Evolutionary conservation across 2,888 invertebrate genomes (phyloP), one percentile per base, ranked within the genome.

Genomic region (Tanypteryx hageni): DNA sequence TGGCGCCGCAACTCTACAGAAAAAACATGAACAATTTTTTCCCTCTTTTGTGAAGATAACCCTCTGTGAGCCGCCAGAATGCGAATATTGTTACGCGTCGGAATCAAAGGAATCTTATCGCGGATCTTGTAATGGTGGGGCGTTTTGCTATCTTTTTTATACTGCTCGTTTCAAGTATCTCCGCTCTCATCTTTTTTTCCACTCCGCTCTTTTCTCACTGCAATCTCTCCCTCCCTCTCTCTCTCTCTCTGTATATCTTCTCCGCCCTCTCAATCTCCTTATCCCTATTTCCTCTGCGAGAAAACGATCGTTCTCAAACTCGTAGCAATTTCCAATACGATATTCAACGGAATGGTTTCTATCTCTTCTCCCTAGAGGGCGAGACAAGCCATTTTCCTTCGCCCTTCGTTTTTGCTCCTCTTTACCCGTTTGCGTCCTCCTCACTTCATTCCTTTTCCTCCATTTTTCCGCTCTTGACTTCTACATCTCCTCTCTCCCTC

Each of bases 321-420:
- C 18, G 18, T 64, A n/a, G 61, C 44, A 61, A 44, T 64, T 89
- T 59, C 86, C 61, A 86, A 44, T 86, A n/a, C 64, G 89, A 89
- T 89, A 89, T 89, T 89, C 64, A 64, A 16, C 44, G 61, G 89
- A 89, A 44, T 89, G 31, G 89, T 61, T 89, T 44, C 44, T n/a
- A 61, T 89, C 83, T 58, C 22, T 3, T 22, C 56, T 84, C 84
- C 86, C 86, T 31, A 18, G 89, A 61, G 89, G 68, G 44, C 64
- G 64, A 64, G 59, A 64, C 86, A 86, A 86, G 86, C 64, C 64
- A 61, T 64, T 64, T 64, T 27, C 89, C 64, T 68, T 44, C 31
- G 31, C 18, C 89, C 10, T 18, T 44, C 64, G n/a, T 44, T 86
- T 31, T 58, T 85, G 18, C 58, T 57, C 22, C n/a, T 58, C 57